Conservation (phyloP, 2,888 invertebrate genomes). For the Nephrotoma guestfalica region DNA sequence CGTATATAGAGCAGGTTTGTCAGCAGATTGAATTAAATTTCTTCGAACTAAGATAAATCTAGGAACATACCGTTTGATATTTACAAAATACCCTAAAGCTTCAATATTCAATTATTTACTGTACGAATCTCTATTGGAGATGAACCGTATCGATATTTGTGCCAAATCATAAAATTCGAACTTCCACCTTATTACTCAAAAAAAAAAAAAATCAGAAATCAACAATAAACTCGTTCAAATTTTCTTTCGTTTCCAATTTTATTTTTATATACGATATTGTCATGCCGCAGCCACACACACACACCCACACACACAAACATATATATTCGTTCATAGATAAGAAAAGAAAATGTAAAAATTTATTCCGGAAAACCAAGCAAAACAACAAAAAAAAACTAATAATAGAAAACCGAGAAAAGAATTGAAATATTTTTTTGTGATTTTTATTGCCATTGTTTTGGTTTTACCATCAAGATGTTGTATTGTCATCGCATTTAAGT, state of each 20-base stretch:
- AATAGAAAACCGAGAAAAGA: neutral
- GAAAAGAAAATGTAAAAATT: neutral
- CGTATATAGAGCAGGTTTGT: too few species aligned
- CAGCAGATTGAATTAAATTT: too few species aligned
- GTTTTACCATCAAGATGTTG: neutral
- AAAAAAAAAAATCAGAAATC: neutral
- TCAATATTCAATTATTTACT: too few species aligned
- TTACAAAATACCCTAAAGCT: too few species aligned
- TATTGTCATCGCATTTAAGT: neutral
- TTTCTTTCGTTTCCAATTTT: neutral
- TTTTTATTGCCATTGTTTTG: neutral
- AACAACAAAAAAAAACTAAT: neutral
- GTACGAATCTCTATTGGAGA: neutral
- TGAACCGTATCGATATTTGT: neutral
- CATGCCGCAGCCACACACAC: neutral
- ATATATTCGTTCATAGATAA: neutral
- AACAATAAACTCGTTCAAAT: neutral
- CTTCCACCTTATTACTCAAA: neutral
- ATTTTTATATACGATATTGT: neutral
- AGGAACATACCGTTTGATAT: too few species aligned
- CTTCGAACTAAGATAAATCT: too few species aligned
- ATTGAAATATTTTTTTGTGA: neutral
- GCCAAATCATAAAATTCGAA: neutral
- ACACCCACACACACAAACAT: neutral
- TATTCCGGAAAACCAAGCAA: neutral